These are phyloP conservation scores for Stegostoma tigrinum DNA, from an alignment of 2,113 vertebrate species.

Conservation along the genomic window DNA sequence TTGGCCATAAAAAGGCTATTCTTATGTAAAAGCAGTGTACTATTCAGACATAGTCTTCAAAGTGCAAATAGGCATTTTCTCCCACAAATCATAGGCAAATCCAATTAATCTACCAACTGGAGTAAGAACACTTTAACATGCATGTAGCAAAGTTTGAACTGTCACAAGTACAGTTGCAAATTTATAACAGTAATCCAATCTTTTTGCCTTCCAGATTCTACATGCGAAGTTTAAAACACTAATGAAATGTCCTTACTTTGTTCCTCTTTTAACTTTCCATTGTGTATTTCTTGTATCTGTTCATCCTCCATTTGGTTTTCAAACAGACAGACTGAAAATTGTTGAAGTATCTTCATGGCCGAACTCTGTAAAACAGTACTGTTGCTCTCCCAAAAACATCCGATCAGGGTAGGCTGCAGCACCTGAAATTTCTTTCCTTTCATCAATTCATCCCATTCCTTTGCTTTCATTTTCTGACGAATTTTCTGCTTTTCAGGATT, in stretches of 20 bases:
- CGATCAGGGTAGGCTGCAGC: conserved; percentile 71
- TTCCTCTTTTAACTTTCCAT: conserved; percentile 57
- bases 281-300: conserved; percentile 57
- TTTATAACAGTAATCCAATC: not conserved
- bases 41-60: not conserved
- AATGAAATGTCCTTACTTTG: conserved; percentile 64
- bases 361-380: rapidly evolving
- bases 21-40: not conserved
- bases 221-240: not conserved
- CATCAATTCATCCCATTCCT: conserved; percentile 91
- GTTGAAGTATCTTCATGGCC: conserved; percentile 58
- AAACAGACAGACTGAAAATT: conserved; percentile 64
- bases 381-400: conserved; percentile 72
- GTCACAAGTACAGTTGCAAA: not conserved
- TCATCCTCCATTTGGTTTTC: conserved; percentile 56
- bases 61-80: not conserved
- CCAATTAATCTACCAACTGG: not conserved
- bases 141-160: not conserved
- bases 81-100: not conserved
- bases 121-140: not conserved
- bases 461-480: conserved; percentile 82
- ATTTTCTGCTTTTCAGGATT: conserved; percentile 87
- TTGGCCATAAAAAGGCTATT: not conserved
- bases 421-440: conserved; percentile 77
- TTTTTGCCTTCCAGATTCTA: not conserved